A percentile compares a stretch with the other conserved stretches of the same genome.
phyloP scores from a whole-genome alignment of 2,888 invertebrate genomes.

The Nipponacmea schrenckii region DNA sequence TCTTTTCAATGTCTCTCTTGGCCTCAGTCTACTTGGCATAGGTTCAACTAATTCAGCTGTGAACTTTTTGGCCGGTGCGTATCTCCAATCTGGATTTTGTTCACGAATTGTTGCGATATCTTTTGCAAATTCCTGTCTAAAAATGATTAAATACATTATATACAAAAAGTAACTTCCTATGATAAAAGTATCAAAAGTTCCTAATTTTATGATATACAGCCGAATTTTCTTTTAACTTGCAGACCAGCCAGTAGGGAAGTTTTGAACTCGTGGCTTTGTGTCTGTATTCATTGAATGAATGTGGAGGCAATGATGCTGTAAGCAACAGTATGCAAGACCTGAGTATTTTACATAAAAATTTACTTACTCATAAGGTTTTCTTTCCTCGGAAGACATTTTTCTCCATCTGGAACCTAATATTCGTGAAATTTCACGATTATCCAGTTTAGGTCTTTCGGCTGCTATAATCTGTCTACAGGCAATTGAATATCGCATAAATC shows the following conservation, averaged over 20 bases:
- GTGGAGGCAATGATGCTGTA: too few relatives aligned
- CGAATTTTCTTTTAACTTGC: too few relatives aligned
- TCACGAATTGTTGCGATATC: constrained; percentile 35
- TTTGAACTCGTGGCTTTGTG: neutral
- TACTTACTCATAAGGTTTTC: constrained; percentile 45
- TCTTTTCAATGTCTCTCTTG: constrained; percentile 36
- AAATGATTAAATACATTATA: neutral
- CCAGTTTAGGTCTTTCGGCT: constrained; percentile 33
- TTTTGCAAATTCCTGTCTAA: constrained; percentile 38
- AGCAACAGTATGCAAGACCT: too few relatives aligned
- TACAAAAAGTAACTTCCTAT: neutral
- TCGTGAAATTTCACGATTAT: constrained; percentile 44
- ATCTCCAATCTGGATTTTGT: constrained; percentile 42
- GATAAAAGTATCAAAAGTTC: neutral
- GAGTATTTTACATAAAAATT: constrained; percentile 17
- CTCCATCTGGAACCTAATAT: constrained; percentile 44
- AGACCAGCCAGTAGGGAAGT: too few relatives aligned
- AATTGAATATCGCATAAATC: constrained; percentile 47
- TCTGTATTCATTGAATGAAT: neutral
- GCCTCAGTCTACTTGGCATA: constrained; percentile 41
- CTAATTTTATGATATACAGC: neutral
- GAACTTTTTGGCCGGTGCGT: constrained; percentile 33
- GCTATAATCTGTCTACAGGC: constrained; percentile 35
- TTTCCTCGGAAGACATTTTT: constrained; percentile 36
- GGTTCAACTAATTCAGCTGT: constrained; percentile 38